Base-by-base conservation (phyloP, 2,113 vertebrate species). In the Syngnathus scovelli region DNA sequence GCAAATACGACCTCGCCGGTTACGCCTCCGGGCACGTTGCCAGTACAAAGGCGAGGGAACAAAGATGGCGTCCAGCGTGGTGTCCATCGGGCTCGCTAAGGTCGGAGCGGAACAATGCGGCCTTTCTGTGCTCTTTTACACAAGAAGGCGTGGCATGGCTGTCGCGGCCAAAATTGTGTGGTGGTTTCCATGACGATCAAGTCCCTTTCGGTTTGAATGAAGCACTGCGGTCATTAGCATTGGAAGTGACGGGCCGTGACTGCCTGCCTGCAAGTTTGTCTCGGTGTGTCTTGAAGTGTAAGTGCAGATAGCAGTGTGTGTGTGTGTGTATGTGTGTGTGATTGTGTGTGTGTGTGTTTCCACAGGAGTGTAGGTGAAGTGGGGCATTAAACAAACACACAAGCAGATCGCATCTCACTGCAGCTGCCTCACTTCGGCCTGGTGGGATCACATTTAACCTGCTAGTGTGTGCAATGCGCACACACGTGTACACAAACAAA, bases 381-480 rank as follows among this genome's bases (percentile, higher is more conserved):
- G 52, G 52, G 52, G 52, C 52, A 55, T 55, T 55, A 55, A 55
- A 55, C 52, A 55, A 55, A 55, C 19, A 55, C 52, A 55, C 52
- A 55, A 55, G 52, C 52, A 55, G 52, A 55, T 55, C 52, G 23
- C 23, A 23, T 54, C 21, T n/a, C 49, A 52, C 49, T 52, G 21
- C 52, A 55, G n/a, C 52, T 55, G 52, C 52, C 23, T 55, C 21
- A 12, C 21, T 10, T 55, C 27, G 23, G 52, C 52, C 21, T 55
- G 52, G 52, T 55, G 52, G 52, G 52, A 55, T 55, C 21, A 6
- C 52, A 23, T 55, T 27, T 55, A 55, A 23, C 52, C 23, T 23
- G 52, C 52, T 23, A 11, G n/a, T 55, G 52, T 55, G 52, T 21
- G 12, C 52, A 27, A 38, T 15, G 13, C 18, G 7, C 33, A 39